phyloP scores from a whole-genome alignment of 2,113 vertebrate genomes.

The Vanacampus margaritifer region DNA sequence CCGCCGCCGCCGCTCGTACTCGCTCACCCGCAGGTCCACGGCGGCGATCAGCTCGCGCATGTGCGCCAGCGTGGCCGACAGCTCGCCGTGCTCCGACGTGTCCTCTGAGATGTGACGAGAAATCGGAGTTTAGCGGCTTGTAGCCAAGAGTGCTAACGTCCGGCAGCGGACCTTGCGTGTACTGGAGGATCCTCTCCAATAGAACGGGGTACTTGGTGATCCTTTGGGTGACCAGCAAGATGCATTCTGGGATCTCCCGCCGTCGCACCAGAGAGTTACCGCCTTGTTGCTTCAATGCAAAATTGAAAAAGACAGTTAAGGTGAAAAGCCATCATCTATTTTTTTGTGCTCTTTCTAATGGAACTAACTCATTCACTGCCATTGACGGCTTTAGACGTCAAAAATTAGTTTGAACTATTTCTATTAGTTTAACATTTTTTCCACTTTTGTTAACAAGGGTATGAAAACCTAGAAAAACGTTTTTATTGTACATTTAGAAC shows the following conservation, averaged over 20 bases:
- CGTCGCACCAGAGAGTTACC: constrained; percentile 87
- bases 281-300: constrained; percentile 82
- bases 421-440: no score
- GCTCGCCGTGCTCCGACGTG: constrained; percentile 82
- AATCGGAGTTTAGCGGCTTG: neutral
- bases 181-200: constrained; percentile 88
- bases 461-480: no score
- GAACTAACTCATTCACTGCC: no score
- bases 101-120: constrained; percentile 67
- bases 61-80: constrained; percentile 79
- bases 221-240: constrained; percentile 91
- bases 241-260: constrained; percentile 92
- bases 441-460: no score
- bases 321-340: no score
- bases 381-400: no score
- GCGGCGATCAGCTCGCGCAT: constrained; percentile 86
- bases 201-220: constrained; percentile 97
- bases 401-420: no score
- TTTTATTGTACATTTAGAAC: no score
- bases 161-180: constrained; percentile 83
- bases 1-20: constrained; percentile 85
- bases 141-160: neutral
- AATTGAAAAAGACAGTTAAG: no score
- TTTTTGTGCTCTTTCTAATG: no score
- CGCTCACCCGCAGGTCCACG: constrained; percentile 86